Evolutionary conservation across 2,113 vertebrate species (phyloP).

Genomic region (Chloebia gouldiae): DNA sequence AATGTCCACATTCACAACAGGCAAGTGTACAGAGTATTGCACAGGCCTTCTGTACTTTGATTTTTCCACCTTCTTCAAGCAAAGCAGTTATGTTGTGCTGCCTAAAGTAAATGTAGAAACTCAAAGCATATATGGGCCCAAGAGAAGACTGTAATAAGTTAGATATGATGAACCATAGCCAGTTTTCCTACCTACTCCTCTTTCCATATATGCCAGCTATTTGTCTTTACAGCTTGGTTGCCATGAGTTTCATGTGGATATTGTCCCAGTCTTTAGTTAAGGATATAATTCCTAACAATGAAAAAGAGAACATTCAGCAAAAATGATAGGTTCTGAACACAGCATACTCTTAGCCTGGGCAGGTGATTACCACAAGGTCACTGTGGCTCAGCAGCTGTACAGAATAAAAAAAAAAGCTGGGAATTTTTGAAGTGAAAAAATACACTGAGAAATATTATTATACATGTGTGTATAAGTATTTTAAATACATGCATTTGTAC

Average conservation of each 20-base stretch:
- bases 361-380: not conserved
- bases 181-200: not conserved
- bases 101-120: not conserved
- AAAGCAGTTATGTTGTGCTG: not conserved
- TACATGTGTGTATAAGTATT: rapidly evolving
- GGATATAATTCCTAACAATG: not conserved
- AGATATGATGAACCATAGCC: not conserved
- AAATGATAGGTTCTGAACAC: not conserved
- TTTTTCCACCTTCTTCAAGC: not conserved
- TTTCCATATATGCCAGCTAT: not conserved
- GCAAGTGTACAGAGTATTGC: not conserved
- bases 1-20: not conserved
- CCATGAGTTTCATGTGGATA: not conserved
- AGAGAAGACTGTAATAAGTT: not conserved
- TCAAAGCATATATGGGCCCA: not conserved
- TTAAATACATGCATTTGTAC: not conserved
- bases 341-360: not conserved
- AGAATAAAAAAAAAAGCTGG: not conserved
- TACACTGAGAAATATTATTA: not conserved
- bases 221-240: not conserved
- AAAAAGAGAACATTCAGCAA: not conserved
- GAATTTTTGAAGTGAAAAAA: not conserved
- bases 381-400: not conserved
- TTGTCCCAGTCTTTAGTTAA: not conserved
- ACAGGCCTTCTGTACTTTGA: not conserved